Evolutionary conservation across 1,140 invertebrate species (phyloP).

Genomic region (Drosophila prosaltans): DNA sequence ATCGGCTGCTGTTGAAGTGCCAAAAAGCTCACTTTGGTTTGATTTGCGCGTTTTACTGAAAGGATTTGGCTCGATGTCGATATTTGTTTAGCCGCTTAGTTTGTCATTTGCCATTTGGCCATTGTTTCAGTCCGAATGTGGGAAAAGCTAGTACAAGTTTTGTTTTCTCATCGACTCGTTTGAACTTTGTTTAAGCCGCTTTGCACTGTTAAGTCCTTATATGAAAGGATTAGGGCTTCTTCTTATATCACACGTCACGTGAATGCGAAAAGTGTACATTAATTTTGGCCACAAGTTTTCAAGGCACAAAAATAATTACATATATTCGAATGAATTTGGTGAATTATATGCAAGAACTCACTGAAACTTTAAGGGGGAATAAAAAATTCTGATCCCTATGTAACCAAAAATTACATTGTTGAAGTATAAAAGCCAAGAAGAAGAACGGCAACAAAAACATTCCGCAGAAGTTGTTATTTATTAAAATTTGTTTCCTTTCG

Average conservation of each 20-base stretch:
- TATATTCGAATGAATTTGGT: too few relatives aligned
- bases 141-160: background rate
- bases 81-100: constrained; percentile 78
- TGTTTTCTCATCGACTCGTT: constrained; percentile 20
- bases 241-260: background rate
- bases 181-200: constrained; percentile 41
- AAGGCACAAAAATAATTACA: too few relatives aligned
- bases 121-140: constrained; percentile 50
- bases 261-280: background rate
- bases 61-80: constrained; percentile 64
- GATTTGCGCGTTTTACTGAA: constrained; percentile 61
- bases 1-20: constrained; percentile 68
- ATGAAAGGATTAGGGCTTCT: constrained; percentile 6
- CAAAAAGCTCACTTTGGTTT: constrained; percentile 70
- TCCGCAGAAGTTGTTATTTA: too few relatives aligned
- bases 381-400: too few relatives aligned
- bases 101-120: constrained; percentile 51
- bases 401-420: too few relatives aligned
- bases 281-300: background rate
- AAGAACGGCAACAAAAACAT: too few relatives aligned
- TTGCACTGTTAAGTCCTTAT: constrained; percentile 5
- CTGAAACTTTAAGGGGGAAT: too few relatives aligned
- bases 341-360: too few relatives aligned
- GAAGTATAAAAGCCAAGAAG: too few relatives aligned
- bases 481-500: too few relatives aligned